Evolutionary conservation across 2,797 vertebrate species (phyloP).

Genomic region (Pantherophis vulpinus): DNA sequence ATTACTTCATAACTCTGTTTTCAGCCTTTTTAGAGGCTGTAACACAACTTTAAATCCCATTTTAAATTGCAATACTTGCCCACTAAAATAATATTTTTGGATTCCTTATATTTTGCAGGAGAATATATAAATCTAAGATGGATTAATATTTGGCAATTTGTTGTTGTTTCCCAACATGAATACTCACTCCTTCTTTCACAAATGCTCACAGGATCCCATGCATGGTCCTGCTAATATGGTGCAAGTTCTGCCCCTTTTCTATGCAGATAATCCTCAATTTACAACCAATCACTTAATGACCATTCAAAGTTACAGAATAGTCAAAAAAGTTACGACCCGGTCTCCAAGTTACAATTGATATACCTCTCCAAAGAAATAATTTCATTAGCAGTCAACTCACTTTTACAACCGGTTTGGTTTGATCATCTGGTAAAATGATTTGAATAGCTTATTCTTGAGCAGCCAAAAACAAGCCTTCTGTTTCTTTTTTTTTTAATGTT

Average conservation of each 20-base stretch:
- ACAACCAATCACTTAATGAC: background rate
- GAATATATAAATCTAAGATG: background rate
- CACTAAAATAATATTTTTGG: background rate
- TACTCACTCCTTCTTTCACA: background rate
- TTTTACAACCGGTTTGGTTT: background rate
- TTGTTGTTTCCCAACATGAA: background rate
- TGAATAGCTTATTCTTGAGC: background rate
- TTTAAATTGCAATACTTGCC: background rate
- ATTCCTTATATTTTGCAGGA: background rate
- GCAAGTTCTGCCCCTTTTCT: background rate
- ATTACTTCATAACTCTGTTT: background rate
- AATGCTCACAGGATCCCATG: background rate
- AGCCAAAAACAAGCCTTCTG: background rate
- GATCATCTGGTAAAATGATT: background rate
- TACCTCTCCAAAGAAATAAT: background rate
- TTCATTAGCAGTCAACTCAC: background rate
- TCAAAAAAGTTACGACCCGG: background rate
- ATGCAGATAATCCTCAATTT: background rate
- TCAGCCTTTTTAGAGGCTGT: background rate
- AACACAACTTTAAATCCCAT: background rate
- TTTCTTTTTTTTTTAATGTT: background rate
- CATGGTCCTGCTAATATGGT: background rate
- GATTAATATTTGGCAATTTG: background rate
- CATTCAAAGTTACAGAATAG: background rate
- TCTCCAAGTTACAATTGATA: background rate